phyloP scores from a whole-genome alignment of 30 jellyfish, hydroid and myxozoan species.

The Nemopilema nomurai region DNA sequence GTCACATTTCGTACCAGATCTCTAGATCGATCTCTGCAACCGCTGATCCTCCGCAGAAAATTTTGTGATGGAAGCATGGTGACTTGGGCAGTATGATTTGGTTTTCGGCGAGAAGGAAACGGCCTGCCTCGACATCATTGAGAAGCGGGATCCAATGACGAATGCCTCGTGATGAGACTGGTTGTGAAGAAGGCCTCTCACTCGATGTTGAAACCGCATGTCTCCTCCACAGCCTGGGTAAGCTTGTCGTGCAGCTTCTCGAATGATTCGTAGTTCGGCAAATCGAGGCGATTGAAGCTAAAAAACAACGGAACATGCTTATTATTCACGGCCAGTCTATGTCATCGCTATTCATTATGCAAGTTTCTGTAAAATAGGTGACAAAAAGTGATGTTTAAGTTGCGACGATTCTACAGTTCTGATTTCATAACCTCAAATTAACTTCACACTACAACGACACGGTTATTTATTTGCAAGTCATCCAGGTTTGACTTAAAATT shows the following conservation, averaged over 20 bases:
- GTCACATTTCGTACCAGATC: too few species aligned
- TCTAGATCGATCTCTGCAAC: too few species aligned
- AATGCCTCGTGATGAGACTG: background rate
- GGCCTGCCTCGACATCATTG: background rate
- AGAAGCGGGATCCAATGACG: background rate
- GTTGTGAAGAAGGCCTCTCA: conserved; percentile 4
- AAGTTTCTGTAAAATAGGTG: too few species aligned
- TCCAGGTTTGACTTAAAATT: too few species aligned
- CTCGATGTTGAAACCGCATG: conserved; percentile 95
- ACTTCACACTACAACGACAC: too few species aligned
- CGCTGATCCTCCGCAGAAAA: background rate
- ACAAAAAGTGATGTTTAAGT: too few species aligned
- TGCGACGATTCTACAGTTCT: too few species aligned
- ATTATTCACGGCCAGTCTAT: too few species aligned
- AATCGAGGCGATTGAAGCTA: conserved; percentile 92
- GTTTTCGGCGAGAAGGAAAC: background rate
- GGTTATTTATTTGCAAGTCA: too few species aligned
- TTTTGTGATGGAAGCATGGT: background rate
- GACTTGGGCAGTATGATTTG: background rate
- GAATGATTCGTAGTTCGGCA: conserved; percentile 81
- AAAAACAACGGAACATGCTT: too few species aligned
- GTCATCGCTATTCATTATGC: too few species aligned
- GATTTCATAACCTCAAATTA: too few species aligned
- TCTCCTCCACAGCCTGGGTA: conserved; percentile 93
- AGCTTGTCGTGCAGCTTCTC: conserved; percentile 81